Evolutionary conservation across 1,140 invertebrate genomes (phyloP).

Genomic region (Carcinoscorpius rotundicauda): DNA sequence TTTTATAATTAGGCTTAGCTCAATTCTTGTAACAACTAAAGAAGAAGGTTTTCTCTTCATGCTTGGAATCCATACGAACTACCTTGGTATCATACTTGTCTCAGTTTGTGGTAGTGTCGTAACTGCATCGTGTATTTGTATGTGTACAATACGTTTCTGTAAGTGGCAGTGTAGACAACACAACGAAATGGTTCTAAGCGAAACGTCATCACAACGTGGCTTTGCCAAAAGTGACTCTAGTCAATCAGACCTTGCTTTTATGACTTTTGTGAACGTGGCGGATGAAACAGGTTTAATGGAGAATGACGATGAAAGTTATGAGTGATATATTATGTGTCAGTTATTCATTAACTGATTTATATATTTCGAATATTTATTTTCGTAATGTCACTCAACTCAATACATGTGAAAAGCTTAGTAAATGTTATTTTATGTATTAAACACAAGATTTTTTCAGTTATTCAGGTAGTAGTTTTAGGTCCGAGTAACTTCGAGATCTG

Average conservation of each 20-base stretch:
- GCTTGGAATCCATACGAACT: constrained; percentile 17
- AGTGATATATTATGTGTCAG: background rate
- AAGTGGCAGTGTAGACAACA: background rate
- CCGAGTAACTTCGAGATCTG: too few relatives aligned
- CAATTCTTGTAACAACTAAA: constrained; percentile 18
- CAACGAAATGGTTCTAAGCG: constrained; percentile 6
- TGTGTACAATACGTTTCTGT: background rate
- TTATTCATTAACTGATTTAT: too few relatives aligned
- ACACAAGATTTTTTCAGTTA: too few relatives aligned
- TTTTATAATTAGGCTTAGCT: constrained; percentile 19
- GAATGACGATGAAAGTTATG: constrained; percentile 6
- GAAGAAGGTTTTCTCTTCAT: constrained; percentile 19
- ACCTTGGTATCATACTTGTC: constrained; percentile 5
- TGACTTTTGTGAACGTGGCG: constrained; percentile 7
- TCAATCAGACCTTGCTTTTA: constrained; percentile 4
- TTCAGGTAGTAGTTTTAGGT: too few relatives aligned
- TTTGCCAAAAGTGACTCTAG: constrained; percentile 2
- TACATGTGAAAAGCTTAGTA: too few relatives aligned
- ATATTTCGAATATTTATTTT: too few relatives aligned
- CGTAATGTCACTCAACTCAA: too few relatives aligned
- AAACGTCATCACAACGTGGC: constrained; percentile 4
- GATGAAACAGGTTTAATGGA: constrained; percentile 3
- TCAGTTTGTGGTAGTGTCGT: constrained; percentile 2
- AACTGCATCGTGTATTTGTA: background rate
- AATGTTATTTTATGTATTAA: too few relatives aligned